These are phyloP conservation scores for Strix uralensis DNA, from an alignment of 2,113 vertebrate species.

Conservation along the genomic window DNA sequence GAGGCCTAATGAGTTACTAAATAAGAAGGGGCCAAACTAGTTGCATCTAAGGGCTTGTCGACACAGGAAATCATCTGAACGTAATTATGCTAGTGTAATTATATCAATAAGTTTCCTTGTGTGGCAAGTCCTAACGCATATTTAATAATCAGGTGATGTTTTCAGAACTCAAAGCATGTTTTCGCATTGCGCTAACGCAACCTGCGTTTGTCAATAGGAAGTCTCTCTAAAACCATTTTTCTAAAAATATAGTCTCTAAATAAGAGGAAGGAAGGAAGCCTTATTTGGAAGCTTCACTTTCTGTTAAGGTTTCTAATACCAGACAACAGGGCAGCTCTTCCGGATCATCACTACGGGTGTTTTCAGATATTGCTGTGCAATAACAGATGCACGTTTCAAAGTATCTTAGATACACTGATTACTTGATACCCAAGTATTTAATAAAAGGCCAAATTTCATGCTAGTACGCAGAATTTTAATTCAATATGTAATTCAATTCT, in stretches of 20 bases:
- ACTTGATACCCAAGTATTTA: neutral
- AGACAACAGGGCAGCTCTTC: neutral
- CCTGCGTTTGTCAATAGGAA: fast-evolving
- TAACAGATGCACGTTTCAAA: neutral
- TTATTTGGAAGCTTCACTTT: neutral
- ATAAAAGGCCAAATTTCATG: neutral
- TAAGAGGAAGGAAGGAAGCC: neutral
- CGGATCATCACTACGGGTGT: fast-evolving
- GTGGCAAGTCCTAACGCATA: constrained; percentile 19
- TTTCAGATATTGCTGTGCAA: neutral
- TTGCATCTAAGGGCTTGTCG: constrained; percentile 31
- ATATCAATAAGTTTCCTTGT: neutral
- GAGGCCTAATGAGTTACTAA: constrained; percentile 19
- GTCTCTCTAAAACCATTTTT: neutral
- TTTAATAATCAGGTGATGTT: constrained; percentile 24
- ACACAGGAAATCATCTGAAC: neutral
- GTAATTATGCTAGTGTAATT: constrained; percentile 28
- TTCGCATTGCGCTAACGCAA: neutral
- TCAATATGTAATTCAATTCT: neutral
- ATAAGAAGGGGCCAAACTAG: neutral
- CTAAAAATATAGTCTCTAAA: neutral
- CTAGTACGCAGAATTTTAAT: neutral
- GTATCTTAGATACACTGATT: neutral
- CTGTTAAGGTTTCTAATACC: neutral
- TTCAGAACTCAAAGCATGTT: neutral